phyloP scores from a whole-genome alignment of 1,140 invertebrate species.

The Cepaea nemoralis region DNA sequence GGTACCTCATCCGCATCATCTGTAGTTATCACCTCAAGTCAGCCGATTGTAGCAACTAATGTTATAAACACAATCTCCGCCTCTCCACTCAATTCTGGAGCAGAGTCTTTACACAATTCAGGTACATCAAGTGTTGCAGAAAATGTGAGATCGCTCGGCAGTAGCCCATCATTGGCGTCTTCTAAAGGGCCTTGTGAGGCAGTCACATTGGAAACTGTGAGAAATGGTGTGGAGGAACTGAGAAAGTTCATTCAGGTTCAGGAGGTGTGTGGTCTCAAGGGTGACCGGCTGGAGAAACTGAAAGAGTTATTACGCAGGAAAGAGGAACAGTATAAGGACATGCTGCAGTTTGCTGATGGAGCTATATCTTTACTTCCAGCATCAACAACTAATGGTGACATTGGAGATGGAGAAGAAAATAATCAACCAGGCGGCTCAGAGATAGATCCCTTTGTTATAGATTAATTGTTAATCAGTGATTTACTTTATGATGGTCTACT shows the following conservation, averaged over 20 bases:
- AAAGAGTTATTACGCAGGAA: conserved; percentile 18
- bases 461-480: no score
- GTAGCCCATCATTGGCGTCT: no score
- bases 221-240: neutral
- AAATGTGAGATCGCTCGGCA: neutral
- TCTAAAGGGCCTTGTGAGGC: neutral
- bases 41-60: neutral
- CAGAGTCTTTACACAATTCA: neutral
- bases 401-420: neutral
- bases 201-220: neutral
- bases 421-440: neutral
- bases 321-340: neutral
- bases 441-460: conserved; percentile 23
- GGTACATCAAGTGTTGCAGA: neutral
- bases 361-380: neutral
- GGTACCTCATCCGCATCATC: neutral
- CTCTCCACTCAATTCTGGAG: neutral
- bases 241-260: conserved; percentile 18
- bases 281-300: conserved; percentile 27
- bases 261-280: conserved; percentile 6
- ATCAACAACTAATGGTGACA: neutral
- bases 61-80: neutral
- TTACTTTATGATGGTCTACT: no score
- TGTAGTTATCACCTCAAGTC: neutral
- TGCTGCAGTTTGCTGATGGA: neutral